These are phyloP conservation scores for Pachypeltis micranthus DNA, from an alignment of 1,140 invertebrate genomes.

Conservation along the genomic window DNA sequence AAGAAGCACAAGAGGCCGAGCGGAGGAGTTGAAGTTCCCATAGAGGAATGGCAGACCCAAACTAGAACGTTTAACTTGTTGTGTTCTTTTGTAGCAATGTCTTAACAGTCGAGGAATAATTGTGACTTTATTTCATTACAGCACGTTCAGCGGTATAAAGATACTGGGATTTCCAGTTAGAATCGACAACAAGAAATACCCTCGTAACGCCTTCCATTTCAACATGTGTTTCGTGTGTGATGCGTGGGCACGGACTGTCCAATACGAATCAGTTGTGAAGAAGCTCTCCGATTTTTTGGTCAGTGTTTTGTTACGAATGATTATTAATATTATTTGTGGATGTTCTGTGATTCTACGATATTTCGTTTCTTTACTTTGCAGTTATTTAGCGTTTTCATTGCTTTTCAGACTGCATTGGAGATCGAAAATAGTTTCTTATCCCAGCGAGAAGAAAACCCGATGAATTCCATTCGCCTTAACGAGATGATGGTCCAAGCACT, in stretches of 20 bases:
- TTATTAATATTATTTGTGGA: too few species aligned
- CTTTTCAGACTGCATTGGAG: slow-evolving; percentile 61
- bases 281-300: slow-evolving; percentile 86
- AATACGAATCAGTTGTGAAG: slow-evolving; percentile 85
- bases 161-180: slow-evolving; percentile 86
- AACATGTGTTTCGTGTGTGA: slow-evolving; percentile 93
- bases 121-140: slow-evolving; percentile 37
- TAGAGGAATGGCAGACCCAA: too few species aligned
- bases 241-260: slow-evolving; percentile 70
- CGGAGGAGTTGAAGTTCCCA: too few species aligned
- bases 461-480: slow-evolving; percentile 42
- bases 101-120: background rate
- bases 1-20: too few species aligned
- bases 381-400: too few species aligned
- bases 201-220: slow-evolving; percentile 87
- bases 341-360: too few species aligned
- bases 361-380: slow-evolving; percentile 9
- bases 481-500: slow-evolving; percentile 64
- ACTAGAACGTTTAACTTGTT: too few species aligned
- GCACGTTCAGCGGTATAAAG: slow-evolving; percentile 70
- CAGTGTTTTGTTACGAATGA: slow-evolving; percentile 36
- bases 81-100: slow-evolving; percentile 4
- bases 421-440: slow-evolving; percentile 69
- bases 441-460: slow-evolving; percentile 45
- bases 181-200: slow-evolving; percentile 81